Percentiles rank a stretch among this genome's conserved stretches.
Conservation (phyloP, 2,797 vertebrate genomes). For the Emydoidea blandingii region DNA sequence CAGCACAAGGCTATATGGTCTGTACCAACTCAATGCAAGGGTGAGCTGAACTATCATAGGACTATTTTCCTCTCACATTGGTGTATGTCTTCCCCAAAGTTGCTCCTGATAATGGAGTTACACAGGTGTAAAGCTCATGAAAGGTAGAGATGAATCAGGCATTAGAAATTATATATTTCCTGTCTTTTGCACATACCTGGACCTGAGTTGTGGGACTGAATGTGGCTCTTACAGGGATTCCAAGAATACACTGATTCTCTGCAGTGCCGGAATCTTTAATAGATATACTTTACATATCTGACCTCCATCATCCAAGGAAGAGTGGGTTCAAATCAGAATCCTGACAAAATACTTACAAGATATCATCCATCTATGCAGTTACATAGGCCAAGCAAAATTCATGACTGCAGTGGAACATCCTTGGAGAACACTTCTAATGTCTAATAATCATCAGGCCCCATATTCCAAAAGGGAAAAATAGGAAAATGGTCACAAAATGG, state of each 20-base stretch:
- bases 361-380: neutral
- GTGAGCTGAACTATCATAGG: neutral
- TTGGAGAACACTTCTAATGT: neutral
- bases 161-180: rapidly evolving
- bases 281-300: neutral
- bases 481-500: neutral
- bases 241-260: rapidly evolving
- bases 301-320: neutral
- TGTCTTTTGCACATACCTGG: neutral
- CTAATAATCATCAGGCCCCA: neutral
- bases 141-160: neutral
- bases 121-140: neutral
- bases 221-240: neutral
- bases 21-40: neutral
- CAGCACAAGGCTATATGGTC: neutral
- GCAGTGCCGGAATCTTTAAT: neutral
- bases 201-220: neutral
- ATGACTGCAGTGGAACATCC: neutral
- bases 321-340: neutral
- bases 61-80: neutral
- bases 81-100: neutral
- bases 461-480: neutral
- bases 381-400: neutral
- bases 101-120: neutral
- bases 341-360: neutral